Percentiles rank a stretch among this genome's conserved stretches.
Conservation (phyloP, 2,888 invertebrate genomes). For the Colostygia pectinataria region DNA sequence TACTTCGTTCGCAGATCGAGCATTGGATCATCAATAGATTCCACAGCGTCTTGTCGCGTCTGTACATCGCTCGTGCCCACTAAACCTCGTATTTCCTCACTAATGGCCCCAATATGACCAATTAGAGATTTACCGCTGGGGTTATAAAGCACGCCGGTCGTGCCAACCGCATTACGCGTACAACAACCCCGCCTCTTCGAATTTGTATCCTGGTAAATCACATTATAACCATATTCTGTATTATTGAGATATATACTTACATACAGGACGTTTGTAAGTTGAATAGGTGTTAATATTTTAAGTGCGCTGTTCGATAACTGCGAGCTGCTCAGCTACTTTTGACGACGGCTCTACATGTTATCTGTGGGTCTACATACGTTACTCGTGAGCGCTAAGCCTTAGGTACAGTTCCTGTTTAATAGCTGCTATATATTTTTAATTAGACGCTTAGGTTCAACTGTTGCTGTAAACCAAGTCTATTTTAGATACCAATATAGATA, state of each 20-base stretch:
- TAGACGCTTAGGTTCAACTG: no score
- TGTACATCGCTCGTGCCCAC: constrained; percentile 17
- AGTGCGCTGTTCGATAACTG: no score
- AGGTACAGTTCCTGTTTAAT: background rate
- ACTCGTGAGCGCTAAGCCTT: no score
- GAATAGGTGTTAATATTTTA: background rate
- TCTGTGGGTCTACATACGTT: no score
- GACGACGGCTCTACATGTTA: background rate
- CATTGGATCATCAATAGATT: background rate
- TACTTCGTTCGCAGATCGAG: constrained; percentile 9
- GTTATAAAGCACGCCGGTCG: constrained; percentile 50
- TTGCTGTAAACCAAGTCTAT: no score
- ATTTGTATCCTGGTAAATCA: constrained; percentile 31
- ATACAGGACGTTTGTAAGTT: background rate
- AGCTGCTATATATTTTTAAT: background rate
- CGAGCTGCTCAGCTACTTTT: background rate
- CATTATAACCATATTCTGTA: background rate
- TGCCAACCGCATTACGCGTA: constrained; percentile 56
- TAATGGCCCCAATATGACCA: constrained; percentile 52
- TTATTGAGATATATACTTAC: no score
- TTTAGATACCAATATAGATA: no score
- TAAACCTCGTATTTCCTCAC: constrained; percentile 26
- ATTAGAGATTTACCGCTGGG: constrained; percentile 62
- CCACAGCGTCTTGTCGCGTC: background rate
- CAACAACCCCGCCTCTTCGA: constrained; percentile 48